phyloP scores from a whole-genome alignment of 2,113 vertebrate species.

The Fulmarus glacialis region DNA sequence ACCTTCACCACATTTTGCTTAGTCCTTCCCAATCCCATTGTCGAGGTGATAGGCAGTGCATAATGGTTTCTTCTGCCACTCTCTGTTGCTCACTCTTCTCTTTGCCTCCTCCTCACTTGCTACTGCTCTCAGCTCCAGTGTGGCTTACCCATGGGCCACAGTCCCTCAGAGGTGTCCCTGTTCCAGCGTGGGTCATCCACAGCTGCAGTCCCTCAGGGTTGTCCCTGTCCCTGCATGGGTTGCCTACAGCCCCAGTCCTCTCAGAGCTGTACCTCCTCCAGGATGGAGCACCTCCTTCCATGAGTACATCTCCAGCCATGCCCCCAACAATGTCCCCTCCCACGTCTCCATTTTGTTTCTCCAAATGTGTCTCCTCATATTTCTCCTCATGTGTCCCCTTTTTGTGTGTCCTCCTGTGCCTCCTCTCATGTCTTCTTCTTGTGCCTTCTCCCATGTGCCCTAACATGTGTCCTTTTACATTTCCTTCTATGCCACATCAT shows the following conservation, averaged over 20 bases:
- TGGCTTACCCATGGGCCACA: background rate
- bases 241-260: background rate
- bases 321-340: background rate
- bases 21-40: background rate
- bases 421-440: background rate
- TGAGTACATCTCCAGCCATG: background rate
- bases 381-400: background rate
- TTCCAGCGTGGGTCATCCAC: background rate
- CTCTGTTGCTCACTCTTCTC: background rate
- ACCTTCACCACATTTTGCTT: background rate
- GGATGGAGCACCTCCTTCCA: background rate
- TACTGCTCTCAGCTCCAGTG: background rate
- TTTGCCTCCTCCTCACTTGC: background rate
- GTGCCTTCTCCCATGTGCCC: background rate
- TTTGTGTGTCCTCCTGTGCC: background rate
- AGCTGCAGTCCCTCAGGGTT: background rate
- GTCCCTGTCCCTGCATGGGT: background rate
- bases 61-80: background rate
- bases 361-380: background rate
- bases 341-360: background rate
- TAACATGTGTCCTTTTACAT: background rate
- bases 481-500: background rate
- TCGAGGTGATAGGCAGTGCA: rapidly evolving
- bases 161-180: background rate
- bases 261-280: background rate